These are phyloP conservation scores for Crax fasciolata DNA, from an alignment of 2,797 vertebrate genomes.

Conservation along the genomic window DNA sequence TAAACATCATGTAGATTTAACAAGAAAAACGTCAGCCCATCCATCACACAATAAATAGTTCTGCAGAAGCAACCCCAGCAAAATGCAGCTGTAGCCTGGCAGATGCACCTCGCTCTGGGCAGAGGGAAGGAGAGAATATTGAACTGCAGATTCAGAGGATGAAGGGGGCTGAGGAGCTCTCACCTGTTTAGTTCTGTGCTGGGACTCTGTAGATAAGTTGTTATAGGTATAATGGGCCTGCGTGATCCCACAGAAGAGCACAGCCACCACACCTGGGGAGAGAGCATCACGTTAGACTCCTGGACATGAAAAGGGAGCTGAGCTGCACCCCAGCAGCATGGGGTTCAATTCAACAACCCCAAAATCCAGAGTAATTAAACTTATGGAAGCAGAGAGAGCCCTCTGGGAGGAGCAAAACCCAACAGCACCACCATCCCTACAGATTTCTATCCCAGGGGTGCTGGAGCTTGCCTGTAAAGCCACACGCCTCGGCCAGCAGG, in stretches of 20 bases:
- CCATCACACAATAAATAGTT: not conserved
- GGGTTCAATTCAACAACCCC: not conserved
- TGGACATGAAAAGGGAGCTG: not conserved
- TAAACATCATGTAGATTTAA: not conserved
- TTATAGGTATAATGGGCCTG: conserved; percentile 98
- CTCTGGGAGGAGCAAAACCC: not conserved
- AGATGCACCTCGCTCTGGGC: not conserved
- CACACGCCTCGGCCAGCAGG: conserved; percentile 95
- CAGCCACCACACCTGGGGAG: conserved; percentile 93
- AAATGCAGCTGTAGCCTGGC: not conserved
- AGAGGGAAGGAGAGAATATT: not conserved
- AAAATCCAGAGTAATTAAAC: not conserved
- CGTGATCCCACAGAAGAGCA: conserved; percentile 97
- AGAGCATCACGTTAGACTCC: not conserved
- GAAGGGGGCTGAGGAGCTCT: conserved; percentile 39
- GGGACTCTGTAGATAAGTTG: conserved; percentile 96
- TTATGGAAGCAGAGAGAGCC: not conserved
- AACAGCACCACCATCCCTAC: not conserved
- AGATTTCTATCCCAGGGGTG: not conserved
- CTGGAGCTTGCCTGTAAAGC: conserved; percentile 91
- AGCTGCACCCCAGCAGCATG: not conserved
- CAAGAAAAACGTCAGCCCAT: not conserved
- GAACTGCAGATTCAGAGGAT: not conserved
- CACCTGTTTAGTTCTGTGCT: conserved; percentile 96
- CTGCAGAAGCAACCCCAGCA: not conserved